Evolutionary conservation across 2,797 vertebrate genomes (phyloP).

Genomic region (Liasis olivaceus): DNA sequence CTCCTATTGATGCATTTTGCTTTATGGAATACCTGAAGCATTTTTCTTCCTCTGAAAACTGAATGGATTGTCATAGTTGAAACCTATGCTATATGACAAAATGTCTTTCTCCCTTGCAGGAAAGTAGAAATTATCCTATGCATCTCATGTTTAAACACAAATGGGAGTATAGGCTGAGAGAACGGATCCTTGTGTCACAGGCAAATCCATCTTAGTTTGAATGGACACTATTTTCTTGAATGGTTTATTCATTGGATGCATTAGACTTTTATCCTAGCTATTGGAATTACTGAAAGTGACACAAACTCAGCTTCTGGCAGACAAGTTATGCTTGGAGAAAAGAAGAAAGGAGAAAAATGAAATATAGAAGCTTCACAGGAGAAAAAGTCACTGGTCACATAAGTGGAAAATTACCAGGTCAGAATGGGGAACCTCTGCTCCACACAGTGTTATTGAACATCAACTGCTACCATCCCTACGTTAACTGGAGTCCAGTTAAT

Average conservation of each 20-base stretch:
- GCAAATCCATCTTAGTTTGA: too few species aligned
- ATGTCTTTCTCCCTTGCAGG: not conserved
- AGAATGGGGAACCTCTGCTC: not conserved
- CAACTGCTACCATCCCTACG: not conserved
- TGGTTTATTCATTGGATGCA: not conserved
- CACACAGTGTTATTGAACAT: not conserved
- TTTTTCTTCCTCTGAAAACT: not conserved
- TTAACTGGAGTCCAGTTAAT: not conserved
- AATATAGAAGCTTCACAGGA: too few species aligned
- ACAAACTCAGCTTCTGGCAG: too few species aligned
- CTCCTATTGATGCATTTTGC: not conserved
- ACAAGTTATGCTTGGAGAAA: too few species aligned
- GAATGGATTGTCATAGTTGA: not conserved
- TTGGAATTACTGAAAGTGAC: not conserved
- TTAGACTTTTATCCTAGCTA: not conserved
- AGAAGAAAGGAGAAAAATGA: too few species aligned
- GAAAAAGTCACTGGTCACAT: too few species aligned
- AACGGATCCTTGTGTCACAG: not conserved
- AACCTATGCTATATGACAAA: not conserved
- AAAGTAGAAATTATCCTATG: not conserved
- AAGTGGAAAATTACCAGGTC: not conserved
- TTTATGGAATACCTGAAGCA: slow-evolving; percentile 43
- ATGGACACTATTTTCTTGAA: not conserved
- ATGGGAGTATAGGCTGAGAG: not conserved
- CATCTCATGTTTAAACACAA: not conserved